phyloP scores from a whole-genome alignment of 2,797 vertebrate species.

The Carduelis carduelis region DNA sequence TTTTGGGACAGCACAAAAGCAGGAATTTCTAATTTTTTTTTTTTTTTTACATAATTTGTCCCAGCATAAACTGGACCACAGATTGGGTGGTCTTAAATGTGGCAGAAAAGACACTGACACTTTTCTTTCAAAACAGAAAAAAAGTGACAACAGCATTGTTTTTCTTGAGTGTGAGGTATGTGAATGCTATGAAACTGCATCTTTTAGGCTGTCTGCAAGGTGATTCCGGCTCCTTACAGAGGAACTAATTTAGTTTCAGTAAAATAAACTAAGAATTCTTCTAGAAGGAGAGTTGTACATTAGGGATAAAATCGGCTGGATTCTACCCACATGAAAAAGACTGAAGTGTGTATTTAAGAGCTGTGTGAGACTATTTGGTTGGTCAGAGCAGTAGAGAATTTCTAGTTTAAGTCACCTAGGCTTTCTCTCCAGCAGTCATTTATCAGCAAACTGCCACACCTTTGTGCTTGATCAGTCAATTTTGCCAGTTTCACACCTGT shows the following conservation, averaged over 20 bases:
- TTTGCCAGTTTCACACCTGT: not conserved
- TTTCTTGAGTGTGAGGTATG: not conserved
- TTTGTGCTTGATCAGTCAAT: not conserved
- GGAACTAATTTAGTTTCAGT: not conserved
- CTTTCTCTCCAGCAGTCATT: not conserved
- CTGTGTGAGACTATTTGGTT: not conserved
- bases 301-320: not conserved
- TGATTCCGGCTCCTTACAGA: not conserved
- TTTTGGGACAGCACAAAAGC: not conserved
- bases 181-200: not conserved
- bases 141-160: not conserved
- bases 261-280: not conserved
- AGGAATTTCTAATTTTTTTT: not conserved
- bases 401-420: not conserved
- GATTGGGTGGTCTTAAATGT: not conserved
- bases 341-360: not conserved
- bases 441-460: not conserved
- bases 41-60: not conserved
- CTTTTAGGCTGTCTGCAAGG: not conserved
- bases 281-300: not conserved
- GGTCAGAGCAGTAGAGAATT: not conserved
- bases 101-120: not conserved
- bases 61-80: not conserved
- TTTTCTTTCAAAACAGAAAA: not conserved
- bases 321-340: not conserved